Evolutionary conservation across 2,797 vertebrate genomes (phyloP).

Genomic region (Protonibea diacanthus): DNA sequence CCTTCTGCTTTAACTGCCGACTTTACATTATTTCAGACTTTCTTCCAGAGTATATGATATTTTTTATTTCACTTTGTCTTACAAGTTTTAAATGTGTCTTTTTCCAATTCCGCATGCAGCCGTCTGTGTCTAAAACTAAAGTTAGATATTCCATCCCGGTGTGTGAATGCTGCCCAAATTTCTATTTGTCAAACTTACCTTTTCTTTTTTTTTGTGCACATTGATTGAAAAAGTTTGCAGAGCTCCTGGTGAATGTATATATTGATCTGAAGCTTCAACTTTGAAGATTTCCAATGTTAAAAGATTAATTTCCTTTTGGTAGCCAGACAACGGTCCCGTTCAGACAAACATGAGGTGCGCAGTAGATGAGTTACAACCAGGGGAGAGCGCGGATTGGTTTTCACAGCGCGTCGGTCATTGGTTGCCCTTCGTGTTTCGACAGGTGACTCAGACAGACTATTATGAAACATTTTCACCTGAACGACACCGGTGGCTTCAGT

Average conservation of each 20-base stretch:
- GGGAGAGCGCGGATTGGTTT: not conserved
- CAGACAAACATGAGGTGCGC: conserved; percentile 5
- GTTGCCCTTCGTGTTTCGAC: conserved; percentile 12
- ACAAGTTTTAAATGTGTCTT: not conserved
- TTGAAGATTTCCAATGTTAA: conserved; percentile 9
- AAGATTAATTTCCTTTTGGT: conserved; percentile 1
- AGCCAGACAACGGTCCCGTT: not conserved
- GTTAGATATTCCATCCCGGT: conserved; percentile 1
- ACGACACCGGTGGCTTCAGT: not conserved
- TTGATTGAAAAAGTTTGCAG: conserved; percentile 39
- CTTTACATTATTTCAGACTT: not conserved
- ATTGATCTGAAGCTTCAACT: conserved; percentile 23
- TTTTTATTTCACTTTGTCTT: not conserved
- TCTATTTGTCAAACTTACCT: not conserved
- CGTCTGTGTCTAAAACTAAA: not conserved
- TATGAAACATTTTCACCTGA: not conserved
- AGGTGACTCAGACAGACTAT: not conserved
- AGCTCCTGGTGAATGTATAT: conserved; percentile 27
- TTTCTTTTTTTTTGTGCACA: conserved; percentile 13
- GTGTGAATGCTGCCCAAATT: not conserved
- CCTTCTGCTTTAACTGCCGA: not conserved
- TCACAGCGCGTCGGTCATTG: not conserved
- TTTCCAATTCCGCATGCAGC: not conserved
- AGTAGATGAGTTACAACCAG: conserved; percentile 19
- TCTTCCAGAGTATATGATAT: not conserved